Conservation (phyloP, 92 coral and sea anemone genomes). For the Actinernus sp. region DNA sequence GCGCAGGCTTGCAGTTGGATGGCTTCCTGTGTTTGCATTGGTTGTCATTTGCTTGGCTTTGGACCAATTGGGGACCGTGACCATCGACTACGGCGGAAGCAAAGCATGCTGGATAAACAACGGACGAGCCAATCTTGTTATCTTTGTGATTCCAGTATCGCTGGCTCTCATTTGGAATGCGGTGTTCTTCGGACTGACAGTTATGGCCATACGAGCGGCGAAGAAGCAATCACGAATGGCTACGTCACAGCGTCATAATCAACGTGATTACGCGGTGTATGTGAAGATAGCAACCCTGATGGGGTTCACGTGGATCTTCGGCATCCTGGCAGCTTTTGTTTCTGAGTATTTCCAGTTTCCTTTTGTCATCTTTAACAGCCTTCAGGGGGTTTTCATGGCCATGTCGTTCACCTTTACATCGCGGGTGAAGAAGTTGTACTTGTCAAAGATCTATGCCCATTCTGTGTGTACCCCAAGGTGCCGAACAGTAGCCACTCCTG, state of each 20-base stretch:
- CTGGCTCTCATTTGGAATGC: constrained; percentile 33
- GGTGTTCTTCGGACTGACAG: constrained; percentile 61
- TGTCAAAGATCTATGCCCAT: too few species aligned
- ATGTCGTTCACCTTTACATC: constrained; percentile 49
- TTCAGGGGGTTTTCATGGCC: constrained; percentile 51
- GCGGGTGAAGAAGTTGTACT: constrained; percentile 31
- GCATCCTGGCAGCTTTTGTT: constrained; percentile 22
- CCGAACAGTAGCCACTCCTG: too few species aligned
- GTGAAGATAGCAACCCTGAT: constrained; percentile 63
- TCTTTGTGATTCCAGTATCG: constrained; percentile 57
- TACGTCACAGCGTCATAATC: constrained; percentile 1
- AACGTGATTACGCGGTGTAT: constrained; percentile 28
- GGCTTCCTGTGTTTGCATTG: constrained; percentile 64
- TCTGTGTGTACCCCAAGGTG: too few species aligned
- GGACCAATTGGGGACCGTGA: constrained; percentile 51
- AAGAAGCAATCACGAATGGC: constrained; percentile 29
- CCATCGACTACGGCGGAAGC: constrained; percentile 57
- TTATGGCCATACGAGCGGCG: constrained; percentile 28
- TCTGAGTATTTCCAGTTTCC: constrained; percentile 43
- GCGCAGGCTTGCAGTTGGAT: constrained; percentile 27
- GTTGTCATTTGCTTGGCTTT: constrained; percentile 53
- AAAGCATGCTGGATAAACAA: constrained; percentile 73
- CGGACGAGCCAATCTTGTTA: constrained; percentile 19
- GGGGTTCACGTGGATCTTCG: constrained; percentile 81
- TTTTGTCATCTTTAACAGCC: constrained; percentile 28